Evolutionary conservation across 2,797 vertebrate species (phyloP), one percentile per base, ranked within the genome.

Genomic region (Antrozous pallidus): DNA sequence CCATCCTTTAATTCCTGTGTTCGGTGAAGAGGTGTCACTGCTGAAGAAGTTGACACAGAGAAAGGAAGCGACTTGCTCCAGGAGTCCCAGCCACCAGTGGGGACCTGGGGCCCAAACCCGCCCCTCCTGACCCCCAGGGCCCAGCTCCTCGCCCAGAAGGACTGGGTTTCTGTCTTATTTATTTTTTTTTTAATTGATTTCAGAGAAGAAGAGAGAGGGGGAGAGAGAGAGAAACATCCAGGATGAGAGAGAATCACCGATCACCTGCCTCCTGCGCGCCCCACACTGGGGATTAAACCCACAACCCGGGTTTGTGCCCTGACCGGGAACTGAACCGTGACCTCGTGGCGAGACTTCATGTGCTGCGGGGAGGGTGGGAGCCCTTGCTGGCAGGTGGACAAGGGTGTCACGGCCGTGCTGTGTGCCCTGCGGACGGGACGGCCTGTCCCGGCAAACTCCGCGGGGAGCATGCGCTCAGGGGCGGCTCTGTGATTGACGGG

Each of bases 31-130:
- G 20, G 8, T 9, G 8, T n/a, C 16, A 4, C 17, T 58, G 1
- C 28, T 13, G 40, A 85, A 4, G 24, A 63, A 18, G 26, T 28
- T 16, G 58, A 83, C 18, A 33, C 6, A 22, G 42, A 63, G 16
- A 47, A 42, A 26, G 31, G 20, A 22, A 36, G 47, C 0, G 5
- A 54, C 2, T 28, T 10, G 69, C 0, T 0, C 16, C 26, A 18
- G n/a, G 74, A 4, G 20, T 9, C n/a, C 56, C 2, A 14, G 51
- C 17, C 74, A 54, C 14, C 2, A 13, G 14, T 4, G 1, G 10
- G 33, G 10, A 2, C 31, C 56, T 0, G 69, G 73, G 45, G 63
- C 4, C 26, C 51, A 47, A 38, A 33, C 49, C 24, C 40, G 14
- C 24, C 56, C 4, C 3, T 36, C 8, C 22, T 24, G 18, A 4